phyloP scores from a whole-genome alignment of 1,140 invertebrate genomes.

The Pseudobourletiella spinata region DNA sequence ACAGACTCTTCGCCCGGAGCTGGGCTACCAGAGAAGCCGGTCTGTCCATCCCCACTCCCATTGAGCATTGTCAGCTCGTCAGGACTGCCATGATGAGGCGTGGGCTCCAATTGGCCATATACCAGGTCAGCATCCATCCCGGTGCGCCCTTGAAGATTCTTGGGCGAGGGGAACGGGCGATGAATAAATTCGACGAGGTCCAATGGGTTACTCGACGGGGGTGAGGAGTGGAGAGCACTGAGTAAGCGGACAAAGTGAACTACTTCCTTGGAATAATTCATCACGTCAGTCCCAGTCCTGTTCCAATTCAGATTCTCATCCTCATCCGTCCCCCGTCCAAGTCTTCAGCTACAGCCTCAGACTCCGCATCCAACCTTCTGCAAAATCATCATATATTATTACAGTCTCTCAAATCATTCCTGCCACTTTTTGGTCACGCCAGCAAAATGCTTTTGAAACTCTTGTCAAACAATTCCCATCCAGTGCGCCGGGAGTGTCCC shows the following conservation, averaged over 20 bases:
- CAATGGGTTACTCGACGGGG: background rate
- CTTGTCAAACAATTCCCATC: no score
- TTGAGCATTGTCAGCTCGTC: no score
- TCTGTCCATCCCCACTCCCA: background rate
- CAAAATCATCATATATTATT: no score
- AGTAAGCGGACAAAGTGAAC: background rate
- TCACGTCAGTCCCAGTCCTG: no score
- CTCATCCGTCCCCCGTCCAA: no score
- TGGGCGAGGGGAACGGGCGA: background rate
- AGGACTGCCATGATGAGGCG: background rate
- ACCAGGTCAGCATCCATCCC: background rate
- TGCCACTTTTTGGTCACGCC: no score
- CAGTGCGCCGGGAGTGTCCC: no score
- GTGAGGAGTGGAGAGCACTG: background rate
- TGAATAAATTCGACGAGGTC: background rate
- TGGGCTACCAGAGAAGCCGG: background rate
- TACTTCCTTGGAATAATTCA: slow-evolving; percentile 2
- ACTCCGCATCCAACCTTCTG: no score
- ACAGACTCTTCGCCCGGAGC: background rate
- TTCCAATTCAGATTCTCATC: no score
- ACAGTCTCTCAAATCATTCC: no score
- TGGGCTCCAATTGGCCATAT: background rate
- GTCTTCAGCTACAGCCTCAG: no score
- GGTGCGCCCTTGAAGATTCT: background rate
- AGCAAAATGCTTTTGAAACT: no score